These are phyloP conservation scores for Epizoanthus rinbou DNA, from an alignment of 92 coral and sea anemone species.

Conservation along the genomic window DNA sequence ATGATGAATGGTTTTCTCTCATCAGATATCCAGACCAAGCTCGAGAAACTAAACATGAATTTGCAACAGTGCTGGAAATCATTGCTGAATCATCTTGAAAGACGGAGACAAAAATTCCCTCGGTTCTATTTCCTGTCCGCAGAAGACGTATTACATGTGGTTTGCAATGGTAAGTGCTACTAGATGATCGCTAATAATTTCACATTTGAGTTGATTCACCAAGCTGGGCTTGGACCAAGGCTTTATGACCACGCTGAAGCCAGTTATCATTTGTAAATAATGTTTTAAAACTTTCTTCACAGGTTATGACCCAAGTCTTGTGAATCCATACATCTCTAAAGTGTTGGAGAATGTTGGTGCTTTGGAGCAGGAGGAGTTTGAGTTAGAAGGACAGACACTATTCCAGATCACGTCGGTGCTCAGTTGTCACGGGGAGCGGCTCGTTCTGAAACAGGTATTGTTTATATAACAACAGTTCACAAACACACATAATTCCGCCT, in stretches of 20 bases:
- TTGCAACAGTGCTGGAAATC: slow-evolving; percentile 99
- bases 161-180: slow-evolving; percentile 88
- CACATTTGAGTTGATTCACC: too few relatives aligned
- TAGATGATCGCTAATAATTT: too few relatives aligned
- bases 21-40: slow-evolving; percentile 90
- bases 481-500: background rate
- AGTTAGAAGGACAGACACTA: slow-evolving; percentile 71
- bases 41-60: slow-evolving; percentile 94
- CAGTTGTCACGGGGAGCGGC: slow-evolving; percentile 84
- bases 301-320: slow-evolving; percentile 98
- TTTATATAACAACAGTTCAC: background rate
- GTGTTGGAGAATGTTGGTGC: slow-evolving; percentile 89
- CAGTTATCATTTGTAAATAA: background rate
- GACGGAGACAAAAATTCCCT: slow-evolving; percentile 95
- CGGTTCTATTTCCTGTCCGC: slow-evolving; percentile 91
- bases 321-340: slow-evolving; percentile 91
- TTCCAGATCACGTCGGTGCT: slow-evolving; percentile 83
- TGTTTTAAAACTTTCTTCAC: background rate
- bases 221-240: too few relatives aligned
- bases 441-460: slow-evolving; percentile 75
- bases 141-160: slow-evolving; percentile 96
- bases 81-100: slow-evolving; percentile 87
- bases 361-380: slow-evolving; percentile 74
- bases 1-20: background rate
- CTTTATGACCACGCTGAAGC: too few relatives aligned